Conservation (phyloP, 2,797 vertebrate genomes). For the Myripristis murdjan region DNA sequence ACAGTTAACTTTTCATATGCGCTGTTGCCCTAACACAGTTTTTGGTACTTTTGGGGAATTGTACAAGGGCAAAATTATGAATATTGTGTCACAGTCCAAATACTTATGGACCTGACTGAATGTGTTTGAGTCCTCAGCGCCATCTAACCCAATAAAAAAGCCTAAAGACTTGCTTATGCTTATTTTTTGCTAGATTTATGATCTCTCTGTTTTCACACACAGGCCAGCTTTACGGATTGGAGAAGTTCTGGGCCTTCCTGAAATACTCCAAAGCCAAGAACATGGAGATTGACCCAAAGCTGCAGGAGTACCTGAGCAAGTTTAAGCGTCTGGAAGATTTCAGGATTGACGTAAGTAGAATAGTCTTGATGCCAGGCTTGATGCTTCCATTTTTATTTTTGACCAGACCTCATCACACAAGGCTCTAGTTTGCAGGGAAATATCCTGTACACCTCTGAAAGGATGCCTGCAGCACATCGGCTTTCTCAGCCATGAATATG, state of each 20-base stretch:
- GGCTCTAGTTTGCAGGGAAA: too few species aligned
- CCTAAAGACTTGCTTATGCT: too few species aligned
- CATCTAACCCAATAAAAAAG: too few species aligned
- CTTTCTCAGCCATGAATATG: too few species aligned
- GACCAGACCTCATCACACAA: not conserved
- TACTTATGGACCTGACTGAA: too few species aligned
- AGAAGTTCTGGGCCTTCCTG: conserved; percentile 99
- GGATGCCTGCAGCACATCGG: not conserved
- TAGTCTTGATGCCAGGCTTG: not conserved
- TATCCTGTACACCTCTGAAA: not conserved
- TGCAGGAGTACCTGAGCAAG: conserved; percentile 95
- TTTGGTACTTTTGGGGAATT: too few species aligned
- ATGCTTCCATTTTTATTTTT: not conserved
- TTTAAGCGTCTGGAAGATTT: conserved; percentile 98
- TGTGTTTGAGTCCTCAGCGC: too few species aligned
- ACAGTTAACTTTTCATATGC: too few species aligned
- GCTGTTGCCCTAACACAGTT: too few species aligned
- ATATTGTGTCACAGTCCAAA: too few species aligned
- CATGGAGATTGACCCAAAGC: conserved; percentile 94
- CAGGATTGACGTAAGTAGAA: conserved; percentile 93
- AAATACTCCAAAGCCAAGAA: conserved; percentile 99
- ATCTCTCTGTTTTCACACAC: conserved; percentile 1
- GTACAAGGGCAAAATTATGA: too few species aligned
- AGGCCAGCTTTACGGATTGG: conserved; percentile 98
- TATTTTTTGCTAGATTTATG: too few species aligned